A percentile compares a stretch with the other conserved stretches of the same genome.
Conservation (phyloP, 2,797 vertebrate species). For the Sphaeramia orbicularis region DNA sequence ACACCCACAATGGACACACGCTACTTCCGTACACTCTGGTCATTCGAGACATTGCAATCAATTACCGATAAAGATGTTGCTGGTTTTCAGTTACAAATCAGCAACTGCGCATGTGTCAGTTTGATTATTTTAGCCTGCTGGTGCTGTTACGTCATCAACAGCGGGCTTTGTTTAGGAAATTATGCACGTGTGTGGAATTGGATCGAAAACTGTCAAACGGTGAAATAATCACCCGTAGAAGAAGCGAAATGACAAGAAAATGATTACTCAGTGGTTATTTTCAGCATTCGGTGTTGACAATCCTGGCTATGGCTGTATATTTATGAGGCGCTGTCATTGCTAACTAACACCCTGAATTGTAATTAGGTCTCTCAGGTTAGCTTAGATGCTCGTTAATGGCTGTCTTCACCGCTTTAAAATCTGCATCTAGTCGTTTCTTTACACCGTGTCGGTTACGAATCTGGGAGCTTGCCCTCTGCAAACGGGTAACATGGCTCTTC, state of each 20-base stretch:
- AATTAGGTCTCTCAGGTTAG: neutral
- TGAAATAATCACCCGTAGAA: too few species aligned
- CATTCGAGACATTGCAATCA: conserved; percentile 54
- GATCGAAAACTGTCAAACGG: neutral
- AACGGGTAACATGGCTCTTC: conserved; percentile 15
- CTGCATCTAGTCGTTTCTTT: conserved; percentile 12
- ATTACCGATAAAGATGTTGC: conserved; percentile 41
- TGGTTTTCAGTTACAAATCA: neutral
- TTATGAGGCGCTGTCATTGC: too few species aligned
- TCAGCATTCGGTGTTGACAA: neutral
- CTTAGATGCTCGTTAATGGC: conserved; percentile 32
- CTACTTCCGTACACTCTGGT: conserved; percentile 85
- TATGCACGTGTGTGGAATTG: conserved; percentile 34
- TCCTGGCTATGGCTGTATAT: neutral
- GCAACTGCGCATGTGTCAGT: neutral
- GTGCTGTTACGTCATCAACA: conserved; percentile 61
- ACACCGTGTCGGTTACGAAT: neutral
- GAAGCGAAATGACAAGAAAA: neutral
- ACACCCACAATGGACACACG: conserved; percentile 65
- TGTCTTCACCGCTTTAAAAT: neutral
- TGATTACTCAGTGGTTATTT: fast-evolving
- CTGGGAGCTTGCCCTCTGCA: neutral
- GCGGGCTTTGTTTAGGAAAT: conserved; percentile 58
- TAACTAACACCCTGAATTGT: neutral
- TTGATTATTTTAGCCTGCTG: conserved; percentile 75